Base-by-base conservation (phyloP, 2,888 invertebrate species). In the Ornithoptera alexandrae region DNA sequence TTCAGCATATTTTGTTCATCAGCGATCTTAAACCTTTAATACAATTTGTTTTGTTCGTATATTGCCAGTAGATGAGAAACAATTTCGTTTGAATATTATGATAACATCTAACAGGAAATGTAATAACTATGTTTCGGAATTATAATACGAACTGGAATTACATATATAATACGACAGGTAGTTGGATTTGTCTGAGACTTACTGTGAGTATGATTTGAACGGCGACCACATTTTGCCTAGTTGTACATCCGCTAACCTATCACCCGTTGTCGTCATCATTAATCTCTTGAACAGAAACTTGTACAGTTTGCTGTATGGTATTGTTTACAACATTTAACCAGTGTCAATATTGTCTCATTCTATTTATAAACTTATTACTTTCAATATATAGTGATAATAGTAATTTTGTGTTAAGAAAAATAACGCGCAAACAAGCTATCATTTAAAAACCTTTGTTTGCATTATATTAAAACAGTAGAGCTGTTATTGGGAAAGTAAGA, bases 321-420 rank as follows among this genome's bases (percentile, higher is more conserved):
- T 56, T 60, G 68, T 60, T 64, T 69, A 62, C 60, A 59, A 60
- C 20, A 36, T 39, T 65, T 30, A 60, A 46, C 65, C 46, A 30
- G 24, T 50, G 62, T 62, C 64, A 69, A 65, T 69, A 69, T 65
- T 69, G 22, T 69, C 17, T 42, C 24, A 42, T 58, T 42, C 69
- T 69, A 69, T 65, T 69, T 65, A 69, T 65, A 65, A 30, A 36
- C 56, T 42, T 36, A 57, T 57, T 62, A 58, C 62, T 68, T 63
- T 59, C 30, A 69, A 30, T 30, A 17, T 36, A 46, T 22, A 20
- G 24, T 62, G 53, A 69, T 69, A 50, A 58, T 57, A 65, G 46
- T 42, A 30, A 56, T 56, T 22, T 39, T 30, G 57, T 39, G 15
- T 20, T 36, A n/a, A n/a, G 57, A 10, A 39, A 39, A 39, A 39